These are phyloP conservation scores for Rhopalosiphum nymphaeae DNA, from an alignment of 2,888 invertebrate genomes.

Conservation along the genomic window DNA sequence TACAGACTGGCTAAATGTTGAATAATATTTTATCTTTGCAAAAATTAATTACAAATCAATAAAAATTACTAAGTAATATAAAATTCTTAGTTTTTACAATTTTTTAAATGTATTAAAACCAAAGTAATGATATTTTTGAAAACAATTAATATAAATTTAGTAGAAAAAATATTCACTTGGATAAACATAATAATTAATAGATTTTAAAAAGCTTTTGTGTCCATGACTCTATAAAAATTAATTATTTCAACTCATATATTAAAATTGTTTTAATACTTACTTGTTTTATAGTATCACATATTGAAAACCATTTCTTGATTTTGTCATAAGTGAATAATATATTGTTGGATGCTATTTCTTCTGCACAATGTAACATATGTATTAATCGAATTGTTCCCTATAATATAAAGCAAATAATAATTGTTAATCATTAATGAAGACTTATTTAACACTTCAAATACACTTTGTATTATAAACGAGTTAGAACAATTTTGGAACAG, in stretches of 20 bases:
- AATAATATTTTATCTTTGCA: neutral
- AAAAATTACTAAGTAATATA: neutral
- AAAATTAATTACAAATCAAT: neutral
- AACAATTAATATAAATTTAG: neutral
- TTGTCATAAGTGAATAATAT: slow-evolving; percentile 40
- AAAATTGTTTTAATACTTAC: slow-evolving; percentile 32
- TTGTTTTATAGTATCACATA: slow-evolving; percentile 37
- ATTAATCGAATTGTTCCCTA: slow-evolving; percentile 37
- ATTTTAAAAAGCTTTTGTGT: neutral
- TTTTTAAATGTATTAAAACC: neutral
- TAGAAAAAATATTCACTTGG: neutral
- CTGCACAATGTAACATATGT: slow-evolving; percentile 22
- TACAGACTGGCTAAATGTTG: neutral
- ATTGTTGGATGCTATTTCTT: slow-evolving; percentile 41
- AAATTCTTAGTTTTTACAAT: neutral
- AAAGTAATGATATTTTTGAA: neutral
- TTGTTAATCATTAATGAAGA: neutral
- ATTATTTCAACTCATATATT: neutral
- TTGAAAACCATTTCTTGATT: slow-evolving; percentile 53
- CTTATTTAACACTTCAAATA: neutral
- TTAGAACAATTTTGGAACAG: neutral
- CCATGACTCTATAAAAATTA: neutral
- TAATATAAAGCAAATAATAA: neutral
- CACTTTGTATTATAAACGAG: neutral
- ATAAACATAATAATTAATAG: neutral